Conservation (phyloP, 2,113 vertebrate species). For the Etheostoma spectabile region DNA sequence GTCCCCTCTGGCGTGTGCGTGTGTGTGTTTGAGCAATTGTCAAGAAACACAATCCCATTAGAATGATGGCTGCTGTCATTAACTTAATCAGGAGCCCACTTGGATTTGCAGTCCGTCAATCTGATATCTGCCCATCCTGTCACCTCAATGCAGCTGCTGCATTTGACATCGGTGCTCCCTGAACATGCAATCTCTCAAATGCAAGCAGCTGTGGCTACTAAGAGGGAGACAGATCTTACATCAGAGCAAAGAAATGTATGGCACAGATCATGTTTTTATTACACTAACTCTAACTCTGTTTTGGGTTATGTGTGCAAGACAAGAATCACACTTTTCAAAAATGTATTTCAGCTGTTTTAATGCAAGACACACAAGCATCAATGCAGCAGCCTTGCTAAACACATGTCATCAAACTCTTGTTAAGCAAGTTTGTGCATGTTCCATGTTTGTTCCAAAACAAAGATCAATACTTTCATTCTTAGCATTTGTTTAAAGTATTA, state of each 20-base stretch:
- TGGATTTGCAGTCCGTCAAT: constrained; percentile 49
- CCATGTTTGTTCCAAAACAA: neutral
- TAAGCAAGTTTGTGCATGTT: neutral
- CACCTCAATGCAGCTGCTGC: constrained; percentile 15
- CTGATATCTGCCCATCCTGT: constrained; percentile 49
- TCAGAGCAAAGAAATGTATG: neutral
- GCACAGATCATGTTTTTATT: neutral
- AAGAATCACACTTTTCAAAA: neutral
- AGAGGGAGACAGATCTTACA: constrained; percentile 1
- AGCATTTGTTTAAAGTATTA: neutral
- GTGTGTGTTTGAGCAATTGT: constrained; percentile 15
- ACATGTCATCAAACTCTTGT: neutral
- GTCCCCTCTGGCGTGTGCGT: constrained; percentile 27
- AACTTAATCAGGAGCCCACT: constrained; percentile 52
- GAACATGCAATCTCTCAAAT: constrained; percentile 36
- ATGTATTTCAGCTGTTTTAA: neutral
- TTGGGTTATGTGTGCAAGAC: neutral
- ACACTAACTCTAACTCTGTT: neutral
- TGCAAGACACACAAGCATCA: neutral
- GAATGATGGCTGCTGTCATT: constrained; percentile 66
- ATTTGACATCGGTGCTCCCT: constrained; percentile 13
- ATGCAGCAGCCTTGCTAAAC: neutral
- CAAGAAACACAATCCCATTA: constrained; percentile 38
- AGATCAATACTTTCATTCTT: neutral
- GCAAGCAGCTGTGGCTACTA: constrained; percentile 34